Conservation (phyloP, 2,113 vertebrate genomes). For the Sterna hirundo region DNA sequence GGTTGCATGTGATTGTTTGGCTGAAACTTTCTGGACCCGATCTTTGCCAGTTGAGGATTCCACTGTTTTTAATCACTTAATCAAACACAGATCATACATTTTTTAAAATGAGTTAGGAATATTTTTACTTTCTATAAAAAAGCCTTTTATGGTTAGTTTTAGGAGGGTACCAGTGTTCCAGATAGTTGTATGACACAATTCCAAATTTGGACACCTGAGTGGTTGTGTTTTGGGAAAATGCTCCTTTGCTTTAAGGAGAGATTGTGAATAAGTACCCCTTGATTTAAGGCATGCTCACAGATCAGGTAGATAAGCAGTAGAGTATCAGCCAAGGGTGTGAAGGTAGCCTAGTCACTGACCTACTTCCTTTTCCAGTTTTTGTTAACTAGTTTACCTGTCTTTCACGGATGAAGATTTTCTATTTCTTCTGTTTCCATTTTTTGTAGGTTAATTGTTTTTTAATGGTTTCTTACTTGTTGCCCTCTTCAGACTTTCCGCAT, state of each 20-base stretch:
- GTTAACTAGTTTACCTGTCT: background rate
- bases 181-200: background rate
- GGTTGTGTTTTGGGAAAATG: constrained; percentile 12
- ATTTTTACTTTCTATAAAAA: background rate
- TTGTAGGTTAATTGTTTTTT: background rate
- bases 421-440: background rate
- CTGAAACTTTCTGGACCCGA: background rate
- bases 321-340: background rate
- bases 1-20: background rate
- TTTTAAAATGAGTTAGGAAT: background rate
- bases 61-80: background rate
- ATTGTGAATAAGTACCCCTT: background rate
- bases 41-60: background rate
- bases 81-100: background rate
- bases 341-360: background rate
- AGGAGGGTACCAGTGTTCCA: background rate
- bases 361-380: background rate
- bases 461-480: background rate
- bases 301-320: background rate
- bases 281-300: background rate
- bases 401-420: background rate
- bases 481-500: background rate
- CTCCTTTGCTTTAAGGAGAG: background rate
- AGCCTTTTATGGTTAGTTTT: constrained; percentile 23
- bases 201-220: constrained; percentile 48